These are phyloP conservation scores for Alectoris magna DNA, from an alignment of 2,797 vertebrate genomes.

Conservation along the genomic window DNA sequence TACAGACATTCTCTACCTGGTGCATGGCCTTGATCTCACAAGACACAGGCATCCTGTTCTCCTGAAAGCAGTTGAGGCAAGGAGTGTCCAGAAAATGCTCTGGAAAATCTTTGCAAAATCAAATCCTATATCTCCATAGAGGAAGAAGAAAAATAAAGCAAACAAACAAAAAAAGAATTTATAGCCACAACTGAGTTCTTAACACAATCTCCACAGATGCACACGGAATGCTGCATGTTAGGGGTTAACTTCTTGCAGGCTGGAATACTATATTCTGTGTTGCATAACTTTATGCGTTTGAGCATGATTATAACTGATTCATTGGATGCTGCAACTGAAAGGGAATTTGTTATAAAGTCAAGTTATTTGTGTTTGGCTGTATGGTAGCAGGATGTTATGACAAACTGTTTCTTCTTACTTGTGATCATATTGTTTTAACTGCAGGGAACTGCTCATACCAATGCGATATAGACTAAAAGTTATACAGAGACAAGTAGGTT, in stretches of 20 bases:
- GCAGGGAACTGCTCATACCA: neutral
- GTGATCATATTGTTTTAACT: neutral
- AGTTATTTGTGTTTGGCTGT: neutral
- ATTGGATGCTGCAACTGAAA: neutral
- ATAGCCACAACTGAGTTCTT: neutral
- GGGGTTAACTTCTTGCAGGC: neutral
- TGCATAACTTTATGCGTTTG: neutral
- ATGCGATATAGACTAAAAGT: neutral
- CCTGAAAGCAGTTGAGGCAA: neutral
- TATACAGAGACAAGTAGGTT: neutral
- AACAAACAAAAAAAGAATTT: neutral
- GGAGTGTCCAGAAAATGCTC: neutral
- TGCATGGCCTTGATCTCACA: neutral
- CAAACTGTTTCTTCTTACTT: neutral
- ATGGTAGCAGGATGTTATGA: neutral
- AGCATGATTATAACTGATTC: neutral
- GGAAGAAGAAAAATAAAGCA: neutral
- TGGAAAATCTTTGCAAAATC: neutral
- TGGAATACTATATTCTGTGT: neutral
- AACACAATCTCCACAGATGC: neutral
- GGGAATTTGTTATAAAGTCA: neutral
- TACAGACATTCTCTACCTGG: neutral
- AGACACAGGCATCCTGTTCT: fast-evolving
- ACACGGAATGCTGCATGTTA: neutral
- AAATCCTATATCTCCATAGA: neutral